These are phyloP conservation scores for Channa maculata DNA, from an alignment of 2,113 vertebrate genomes.

Conservation along the genomic window DNA sequence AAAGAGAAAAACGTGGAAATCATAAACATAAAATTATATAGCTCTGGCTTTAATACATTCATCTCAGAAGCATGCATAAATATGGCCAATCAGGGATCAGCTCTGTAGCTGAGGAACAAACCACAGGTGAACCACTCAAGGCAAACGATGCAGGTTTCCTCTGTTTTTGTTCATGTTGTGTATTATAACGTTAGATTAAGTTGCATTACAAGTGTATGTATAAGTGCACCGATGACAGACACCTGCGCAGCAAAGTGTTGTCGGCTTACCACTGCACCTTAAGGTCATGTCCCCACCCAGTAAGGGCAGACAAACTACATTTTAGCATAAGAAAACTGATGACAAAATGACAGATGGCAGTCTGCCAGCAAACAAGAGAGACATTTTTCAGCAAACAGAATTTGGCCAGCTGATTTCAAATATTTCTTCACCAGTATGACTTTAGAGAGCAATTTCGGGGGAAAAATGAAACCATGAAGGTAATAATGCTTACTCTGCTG, in stretches of 20 bases:
- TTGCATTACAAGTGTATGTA: no score
- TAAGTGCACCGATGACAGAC: background rate
- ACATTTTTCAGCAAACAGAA: background rate
- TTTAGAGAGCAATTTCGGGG: background rate
- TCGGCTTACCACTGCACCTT: no score
- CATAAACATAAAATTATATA: no score
- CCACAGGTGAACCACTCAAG: background rate
- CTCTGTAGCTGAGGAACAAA: constrained; percentile 2
- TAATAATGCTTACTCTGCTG: background rate
- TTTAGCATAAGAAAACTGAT: background rate
- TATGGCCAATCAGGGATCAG: background rate
- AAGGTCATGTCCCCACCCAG: no score
- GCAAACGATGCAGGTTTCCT: background rate
- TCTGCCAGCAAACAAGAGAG: background rate
- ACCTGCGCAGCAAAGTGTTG: background rate
- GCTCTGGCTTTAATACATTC: no score
- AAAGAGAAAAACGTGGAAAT: background rate
- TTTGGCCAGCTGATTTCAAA: background rate
- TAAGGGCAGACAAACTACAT: background rate
- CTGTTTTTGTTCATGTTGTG: no score
- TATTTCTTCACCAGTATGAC: background rate
- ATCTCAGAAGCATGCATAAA: background rate
- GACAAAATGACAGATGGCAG: background rate
- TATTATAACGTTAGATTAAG: no score
- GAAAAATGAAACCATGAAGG: background rate